phyloP scores from a whole-genome alignment of 2,888 invertebrate species.

The Epsilonema sp. region DNA sequence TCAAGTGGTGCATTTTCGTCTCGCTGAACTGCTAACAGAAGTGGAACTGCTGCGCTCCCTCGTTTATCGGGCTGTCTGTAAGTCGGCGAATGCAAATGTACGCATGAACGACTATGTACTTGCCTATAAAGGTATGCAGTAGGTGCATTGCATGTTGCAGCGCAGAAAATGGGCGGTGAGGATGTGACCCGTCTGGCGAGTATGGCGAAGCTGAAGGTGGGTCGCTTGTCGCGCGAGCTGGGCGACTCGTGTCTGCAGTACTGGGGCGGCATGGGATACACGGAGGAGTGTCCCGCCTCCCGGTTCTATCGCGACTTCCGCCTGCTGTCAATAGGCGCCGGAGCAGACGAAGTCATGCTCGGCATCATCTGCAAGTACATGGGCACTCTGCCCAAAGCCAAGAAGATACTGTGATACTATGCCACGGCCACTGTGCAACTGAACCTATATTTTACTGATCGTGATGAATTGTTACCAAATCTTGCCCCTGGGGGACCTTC shows the following conservation, averaged over 20 bases:
- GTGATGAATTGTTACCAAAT: too few relatives aligned
- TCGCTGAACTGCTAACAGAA: conserved; percentile 39
- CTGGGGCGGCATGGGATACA: conserved; percentile 42
- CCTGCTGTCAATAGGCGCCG: conserved; percentile 39
- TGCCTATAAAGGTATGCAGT: too few relatives aligned
- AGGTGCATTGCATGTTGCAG: conserved; percentile 8
- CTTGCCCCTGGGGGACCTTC: too few relatives aligned
- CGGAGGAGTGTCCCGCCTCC: conserved; percentile 33
- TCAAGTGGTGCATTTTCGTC: conserved; percentile 35
- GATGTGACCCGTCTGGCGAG: conserved; percentile 39
- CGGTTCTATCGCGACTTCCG: conserved; percentile 35
- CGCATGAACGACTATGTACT: too few relatives aligned
- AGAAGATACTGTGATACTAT: too few relatives aligned
- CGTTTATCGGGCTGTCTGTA: conserved; percentile 34
- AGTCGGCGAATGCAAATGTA: too few relatives aligned
- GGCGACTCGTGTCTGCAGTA: conserved; percentile 40
- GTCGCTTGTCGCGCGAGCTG: conserved; percentile 34
- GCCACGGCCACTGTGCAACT: too few relatives aligned
- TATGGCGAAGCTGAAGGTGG: conserved; percentile 40
- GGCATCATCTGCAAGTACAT: conserved; percentile 39
- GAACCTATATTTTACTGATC: too few relatives aligned
- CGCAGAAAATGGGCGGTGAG: conserved; percentile 28
- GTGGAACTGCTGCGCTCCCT: conserved; percentile 36
- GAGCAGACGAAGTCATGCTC: conserved; percentile 41
- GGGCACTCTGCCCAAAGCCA: conserved; percentile 44